Percentiles rank a stretch among this genome's conserved stretches.
phyloP scores from a whole-genome alignment of 1,140 invertebrate species.

The Coptotermes formosanus region DNA sequence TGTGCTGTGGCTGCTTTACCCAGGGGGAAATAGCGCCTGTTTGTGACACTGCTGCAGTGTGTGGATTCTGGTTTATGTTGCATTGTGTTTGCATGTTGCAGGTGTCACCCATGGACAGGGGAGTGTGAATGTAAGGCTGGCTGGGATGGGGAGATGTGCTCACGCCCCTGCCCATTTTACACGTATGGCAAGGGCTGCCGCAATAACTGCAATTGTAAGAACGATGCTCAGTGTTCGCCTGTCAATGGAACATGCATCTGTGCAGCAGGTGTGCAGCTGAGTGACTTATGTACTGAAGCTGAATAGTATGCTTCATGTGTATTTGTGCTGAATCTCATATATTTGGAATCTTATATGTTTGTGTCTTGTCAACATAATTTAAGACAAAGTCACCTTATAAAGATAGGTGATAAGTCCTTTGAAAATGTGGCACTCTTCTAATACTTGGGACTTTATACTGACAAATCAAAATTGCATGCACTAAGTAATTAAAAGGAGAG shows the following conservation, averaged over 20 bases:
- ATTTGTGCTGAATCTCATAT: no score
- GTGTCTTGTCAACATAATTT: no score
- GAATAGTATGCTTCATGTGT: no score
- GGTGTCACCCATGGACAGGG: conserved; percentile 86
- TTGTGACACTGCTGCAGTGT: background rate
- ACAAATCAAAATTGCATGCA: no score
- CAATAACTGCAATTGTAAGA: conserved; percentile 75
- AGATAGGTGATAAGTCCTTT: no score
- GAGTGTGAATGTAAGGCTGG: conserved; percentile 85
- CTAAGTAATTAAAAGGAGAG: no score
- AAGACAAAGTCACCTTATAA: no score
- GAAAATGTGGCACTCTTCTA: no score
- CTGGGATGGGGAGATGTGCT: conserved; percentile 80
- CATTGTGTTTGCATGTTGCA: conserved; percentile 41
- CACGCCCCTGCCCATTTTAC: conserved; percentile 74
- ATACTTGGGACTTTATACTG: no score
- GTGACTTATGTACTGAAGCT: conserved; percentile 31
- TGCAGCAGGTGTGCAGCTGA: conserved; percentile 54
- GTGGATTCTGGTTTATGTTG: conserved; percentile 26
- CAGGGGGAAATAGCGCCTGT: no score
- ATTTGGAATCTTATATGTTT: no score
- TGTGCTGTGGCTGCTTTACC: no score
- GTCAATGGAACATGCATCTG: conserved; percentile 83
- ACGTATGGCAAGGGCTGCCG: conserved; percentile 81
- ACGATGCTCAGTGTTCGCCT: conserved; percentile 85